Evolutionary conservation across 1,140 invertebrate species (phyloP), one percentile per base, ranked within the genome.

Genomic region (Tetramorium alpestre): DNA sequence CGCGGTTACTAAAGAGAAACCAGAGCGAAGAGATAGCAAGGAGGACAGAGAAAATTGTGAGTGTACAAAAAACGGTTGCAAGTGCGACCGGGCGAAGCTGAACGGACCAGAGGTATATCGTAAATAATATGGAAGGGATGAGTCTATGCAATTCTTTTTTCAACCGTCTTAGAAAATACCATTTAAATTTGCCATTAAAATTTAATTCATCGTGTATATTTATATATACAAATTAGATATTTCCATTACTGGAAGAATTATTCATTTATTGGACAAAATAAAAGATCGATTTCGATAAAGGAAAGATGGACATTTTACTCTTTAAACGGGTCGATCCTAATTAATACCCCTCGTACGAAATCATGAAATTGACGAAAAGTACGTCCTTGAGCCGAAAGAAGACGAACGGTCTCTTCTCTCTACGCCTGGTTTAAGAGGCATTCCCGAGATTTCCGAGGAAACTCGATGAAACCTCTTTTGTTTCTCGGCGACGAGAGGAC

Each of bases 401-500:
- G 51, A 89, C 87, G 82, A 81, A 77, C 88, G 87, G 62, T 49
- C 67, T 67, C 54, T 69, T 70, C 22, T 49, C 25, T 58, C 25
- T 60, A 58, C 67, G 41, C 47, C 56, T 67, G 75, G 70, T 88
- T 90, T 78, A 72, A 88, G 64, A 73, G 54, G 41, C 70, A 18
- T 86, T 56, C 72, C 64, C 60, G 51, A 69, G 76, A 73, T 51
- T 69, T 69, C 65, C 64, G 73, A 77, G 81, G 49, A 77, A 87
- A 88, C 85, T 89, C 87, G 87, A 87, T 89, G 85, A 81, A 87
- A 86, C 65, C 85, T 87, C 88, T 89, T 89, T 90, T 90, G 82
- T 85, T 87, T 82, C 60, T 80, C 89, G 69, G 67, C 82, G 73
- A 72, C 67, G 13, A 85, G 51, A 76, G 41, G 41, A n/a, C 65